These are phyloP conservation scores for Pampusana beccarii DNA, from an alignment of 2,113 vertebrate genomes.

Conservation along the genomic window DNA sequence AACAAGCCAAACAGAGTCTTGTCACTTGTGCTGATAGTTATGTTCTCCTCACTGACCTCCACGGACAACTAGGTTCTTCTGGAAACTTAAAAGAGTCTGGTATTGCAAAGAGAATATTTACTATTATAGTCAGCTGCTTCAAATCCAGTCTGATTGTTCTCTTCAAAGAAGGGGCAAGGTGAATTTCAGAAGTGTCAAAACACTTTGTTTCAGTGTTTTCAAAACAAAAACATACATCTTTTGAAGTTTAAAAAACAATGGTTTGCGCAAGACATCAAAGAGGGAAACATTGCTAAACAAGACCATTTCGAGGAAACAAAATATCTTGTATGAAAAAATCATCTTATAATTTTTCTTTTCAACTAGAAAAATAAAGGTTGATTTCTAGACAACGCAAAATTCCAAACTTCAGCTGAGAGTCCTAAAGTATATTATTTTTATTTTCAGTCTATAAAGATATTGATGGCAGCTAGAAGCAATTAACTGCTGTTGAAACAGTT, in stretches of 20 bases:
- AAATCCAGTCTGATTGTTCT: not conserved
- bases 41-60: not conserved
- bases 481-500: not conserved
- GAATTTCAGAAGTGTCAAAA: not conserved
- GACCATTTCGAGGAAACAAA: not conserved
- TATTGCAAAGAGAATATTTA: not conserved
- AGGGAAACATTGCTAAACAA: not conserved
- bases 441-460: not conserved
- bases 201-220: not conserved
- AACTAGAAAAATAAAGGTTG: not conserved
- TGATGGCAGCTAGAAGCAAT: not conserved
- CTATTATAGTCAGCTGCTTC: not conserved
- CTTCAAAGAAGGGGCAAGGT: not conserved
- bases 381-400: not conserved
- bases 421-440: not conserved
- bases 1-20: not conserved
- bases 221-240: not conserved
- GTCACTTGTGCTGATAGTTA: not conserved
- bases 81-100: not conserved
- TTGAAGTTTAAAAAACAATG: not conserved
- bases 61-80: not conserved
- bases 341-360: not conserved
- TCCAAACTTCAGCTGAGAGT: not conserved
- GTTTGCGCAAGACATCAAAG: not conserved
- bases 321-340: not conserved